Percentiles rank a stretch among this genome's conserved stretches.
Conservation (phyloP, 2,888 invertebrate genomes). For the Smittia sp. region DNA sequence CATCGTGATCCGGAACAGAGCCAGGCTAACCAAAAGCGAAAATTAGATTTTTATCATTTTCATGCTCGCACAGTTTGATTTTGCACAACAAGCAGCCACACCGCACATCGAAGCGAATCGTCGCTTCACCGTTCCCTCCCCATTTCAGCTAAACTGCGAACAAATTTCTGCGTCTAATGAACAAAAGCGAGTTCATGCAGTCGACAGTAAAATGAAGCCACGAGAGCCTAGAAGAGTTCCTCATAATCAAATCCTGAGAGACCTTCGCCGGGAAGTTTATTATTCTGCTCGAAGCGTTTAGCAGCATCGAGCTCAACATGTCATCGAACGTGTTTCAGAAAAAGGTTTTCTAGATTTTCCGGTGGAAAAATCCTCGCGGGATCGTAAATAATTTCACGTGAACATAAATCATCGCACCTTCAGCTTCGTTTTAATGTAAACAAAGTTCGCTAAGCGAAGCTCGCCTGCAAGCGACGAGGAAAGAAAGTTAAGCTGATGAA, state of each 20-base stretch:
- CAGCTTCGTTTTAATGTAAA: slow-evolving; percentile 7
- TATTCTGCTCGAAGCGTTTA: no score
- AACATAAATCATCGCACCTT: slow-evolving; percentile 9
- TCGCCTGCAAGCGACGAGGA: background rate
- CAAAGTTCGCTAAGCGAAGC: background rate
- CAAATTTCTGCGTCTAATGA: background rate
- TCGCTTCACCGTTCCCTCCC: background rate
- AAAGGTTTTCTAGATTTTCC: no score
- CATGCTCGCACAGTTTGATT: slow-evolving; percentile 6
- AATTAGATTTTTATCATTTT: slow-evolving; percentile 28
- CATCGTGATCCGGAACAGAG: background rate
- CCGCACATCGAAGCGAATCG: background rate
- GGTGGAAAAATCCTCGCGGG: background rate
- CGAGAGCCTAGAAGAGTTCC: no score
- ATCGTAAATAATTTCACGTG: background rate
- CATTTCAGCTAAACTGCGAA: background rate
- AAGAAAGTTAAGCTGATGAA: background rate
- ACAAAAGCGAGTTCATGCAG: background rate
- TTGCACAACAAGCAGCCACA: background rate
- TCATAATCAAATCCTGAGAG: no score
- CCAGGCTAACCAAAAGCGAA: background rate
- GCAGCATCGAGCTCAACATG: no score
- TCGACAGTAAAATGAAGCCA: background rate
- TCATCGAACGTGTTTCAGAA: no score
- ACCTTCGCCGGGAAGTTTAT: no score